Conservation (phyloP, 1,140 invertebrate genomes). For the Thereuonema tuberculata region DNA sequence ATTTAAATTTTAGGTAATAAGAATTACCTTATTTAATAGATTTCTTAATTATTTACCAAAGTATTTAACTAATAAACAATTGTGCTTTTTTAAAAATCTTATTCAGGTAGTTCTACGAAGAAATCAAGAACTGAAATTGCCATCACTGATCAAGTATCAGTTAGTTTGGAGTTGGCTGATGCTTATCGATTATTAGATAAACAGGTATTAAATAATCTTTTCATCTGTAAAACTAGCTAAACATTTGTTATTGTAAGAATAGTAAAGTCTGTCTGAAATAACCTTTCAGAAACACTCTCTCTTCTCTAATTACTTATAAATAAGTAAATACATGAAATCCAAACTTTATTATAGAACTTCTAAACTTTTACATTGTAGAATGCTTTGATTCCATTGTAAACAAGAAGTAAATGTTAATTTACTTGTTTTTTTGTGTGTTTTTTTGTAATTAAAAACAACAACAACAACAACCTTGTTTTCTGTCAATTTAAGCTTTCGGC, state of each 20-base stretch:
- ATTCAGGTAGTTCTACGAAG: conserved; percentile 13
- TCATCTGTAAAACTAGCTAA: conserved; percentile 1
- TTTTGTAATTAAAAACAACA: no score
- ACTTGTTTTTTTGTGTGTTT: no score
- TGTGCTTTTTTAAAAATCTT: no score
- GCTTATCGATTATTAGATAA: conserved; percentile 52
- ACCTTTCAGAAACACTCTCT: background rate
- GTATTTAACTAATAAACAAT: no score
- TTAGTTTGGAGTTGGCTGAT: conserved; percentile 77
- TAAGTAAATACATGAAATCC: background rate
- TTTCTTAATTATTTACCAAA: no score
- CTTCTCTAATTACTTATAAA: background rate
- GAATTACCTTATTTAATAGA: no score
- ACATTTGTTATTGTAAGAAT: background rate
- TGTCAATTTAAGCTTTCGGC: no score
- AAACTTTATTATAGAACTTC: background rate
- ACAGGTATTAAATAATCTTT: conserved; percentile 33
- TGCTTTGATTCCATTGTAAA: background rate
- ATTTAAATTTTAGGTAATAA: no score
- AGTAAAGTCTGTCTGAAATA: background rate
- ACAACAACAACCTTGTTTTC: no score
- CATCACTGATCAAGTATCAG: conserved; percentile 61
- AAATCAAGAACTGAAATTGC: conserved; percentile 37
- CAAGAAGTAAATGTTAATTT: no score
- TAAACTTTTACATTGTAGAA: background rate